phyloP scores from a whole-genome alignment of 37 sponge, comb jelly and placozoan species.

The Dysidea cf. avara region DNA sequence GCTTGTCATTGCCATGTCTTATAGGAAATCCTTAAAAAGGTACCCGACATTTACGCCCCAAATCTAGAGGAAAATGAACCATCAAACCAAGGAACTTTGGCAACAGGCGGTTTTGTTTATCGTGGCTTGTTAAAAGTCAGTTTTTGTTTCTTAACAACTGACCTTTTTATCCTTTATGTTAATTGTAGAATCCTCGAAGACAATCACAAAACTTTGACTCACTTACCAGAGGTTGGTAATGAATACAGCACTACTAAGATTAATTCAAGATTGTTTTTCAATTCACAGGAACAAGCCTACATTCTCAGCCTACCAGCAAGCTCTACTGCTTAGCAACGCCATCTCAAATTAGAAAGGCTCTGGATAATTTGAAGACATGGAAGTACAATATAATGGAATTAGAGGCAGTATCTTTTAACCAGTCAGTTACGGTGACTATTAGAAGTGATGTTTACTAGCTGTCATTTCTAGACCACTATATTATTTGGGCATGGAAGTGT shows the following conservation, averaged over 20 bases:
- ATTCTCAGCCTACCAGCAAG: background rate
- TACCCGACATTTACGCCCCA: too few species aligned
- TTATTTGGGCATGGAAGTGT: constrained; percentile 73
- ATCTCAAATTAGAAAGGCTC: constrained; percentile 31
- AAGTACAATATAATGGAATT: constrained; percentile 75
- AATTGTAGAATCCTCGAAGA: constrained; percentile 2
- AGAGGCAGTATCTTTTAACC: constrained; percentile 42
- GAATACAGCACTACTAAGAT: background rate
- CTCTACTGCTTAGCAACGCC: constrained; percentile 8
- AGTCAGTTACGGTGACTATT: constrained; percentile 28
- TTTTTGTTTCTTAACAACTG: too few species aligned
- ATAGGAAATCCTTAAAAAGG: too few species aligned
- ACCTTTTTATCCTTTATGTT: too few species aligned
- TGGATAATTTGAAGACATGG: constrained; percentile 54
- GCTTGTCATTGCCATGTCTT: too few species aligned
- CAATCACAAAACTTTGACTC: background rate
- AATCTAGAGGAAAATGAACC: too few species aligned
- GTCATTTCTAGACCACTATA: constrained; percentile 59
- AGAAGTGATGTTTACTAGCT: background rate
- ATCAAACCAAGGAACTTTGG: too few species aligned
- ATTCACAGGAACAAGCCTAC: background rate
- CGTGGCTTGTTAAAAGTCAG: too few species aligned
- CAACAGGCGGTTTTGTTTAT: too few species aligned
- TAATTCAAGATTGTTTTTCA: background rate
- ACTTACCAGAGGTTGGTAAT: background rate